Evolutionary conservation across 2,797 vertebrate species (phyloP).

Genomic region (Setipinna tenuifilis): DNA sequence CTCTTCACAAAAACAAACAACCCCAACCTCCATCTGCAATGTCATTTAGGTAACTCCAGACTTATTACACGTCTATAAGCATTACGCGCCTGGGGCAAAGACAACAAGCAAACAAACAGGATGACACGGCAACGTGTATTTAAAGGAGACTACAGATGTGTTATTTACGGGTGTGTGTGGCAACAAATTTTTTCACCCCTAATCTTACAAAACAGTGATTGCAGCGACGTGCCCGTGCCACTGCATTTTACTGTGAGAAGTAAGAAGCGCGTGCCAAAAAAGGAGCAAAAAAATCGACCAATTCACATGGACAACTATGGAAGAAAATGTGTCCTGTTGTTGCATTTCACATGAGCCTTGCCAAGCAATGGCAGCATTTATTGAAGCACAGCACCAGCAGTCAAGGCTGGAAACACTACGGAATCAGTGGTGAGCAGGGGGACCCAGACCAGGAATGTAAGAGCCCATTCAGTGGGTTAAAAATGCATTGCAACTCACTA

Average conservation of each 20-base stretch:
- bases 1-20: background rate
- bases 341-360: constrained; percentile 19
- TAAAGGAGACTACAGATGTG: constrained; percentile 1
- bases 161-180: background rate
- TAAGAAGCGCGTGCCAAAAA: background rate
- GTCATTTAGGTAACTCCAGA: background rate
- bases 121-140: background rate
- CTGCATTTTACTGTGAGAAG: background rate
- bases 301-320: constrained; percentile 22
- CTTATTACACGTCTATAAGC: constrained; percentile 1
- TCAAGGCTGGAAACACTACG: constrained; percentile 74
- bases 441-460: constrained; percentile 76
- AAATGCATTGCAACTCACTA: constrained; percentile 75
- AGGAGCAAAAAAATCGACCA: background rate
- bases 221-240: background rate
- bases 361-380: constrained; percentile 32
- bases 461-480: constrained; percentile 75
- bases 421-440: constrained; percentile 68
- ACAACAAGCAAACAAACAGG: constrained; percentile 1
- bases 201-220: background rate
- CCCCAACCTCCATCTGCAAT: background rate
- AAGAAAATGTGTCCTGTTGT: constrained; percentile 20
- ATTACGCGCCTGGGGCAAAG: background rate
- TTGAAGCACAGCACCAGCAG: constrained; percentile 74
- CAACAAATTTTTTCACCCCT: background rate